These are phyloP conservation scores for Ellobius talpinus DNA, from an alignment of 2,113 vertebrate genomes.

Conservation along the genomic window DNA sequence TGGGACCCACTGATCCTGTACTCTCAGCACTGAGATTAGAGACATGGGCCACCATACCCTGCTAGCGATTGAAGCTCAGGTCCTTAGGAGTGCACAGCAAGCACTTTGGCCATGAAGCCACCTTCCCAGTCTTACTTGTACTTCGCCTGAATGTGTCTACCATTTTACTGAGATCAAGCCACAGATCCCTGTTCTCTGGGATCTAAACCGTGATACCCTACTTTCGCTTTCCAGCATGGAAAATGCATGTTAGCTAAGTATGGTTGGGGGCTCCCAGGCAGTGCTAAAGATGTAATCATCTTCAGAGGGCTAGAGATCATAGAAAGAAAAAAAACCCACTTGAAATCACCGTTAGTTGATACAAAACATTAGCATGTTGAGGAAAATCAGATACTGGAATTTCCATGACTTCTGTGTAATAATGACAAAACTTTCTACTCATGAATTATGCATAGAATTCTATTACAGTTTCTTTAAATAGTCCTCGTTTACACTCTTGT, in stretches of 20 bases:
- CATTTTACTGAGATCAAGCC: not conserved
- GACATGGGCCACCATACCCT: not conserved
- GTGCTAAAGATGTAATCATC: not conserved
- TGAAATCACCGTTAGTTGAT: not conserved
- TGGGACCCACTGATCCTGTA: too few species aligned
- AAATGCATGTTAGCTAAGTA: not conserved
- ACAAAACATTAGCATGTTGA: not conserved
- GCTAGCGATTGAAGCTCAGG: not conserved
- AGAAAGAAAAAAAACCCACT: not conserved
- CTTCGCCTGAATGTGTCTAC: not conserved
- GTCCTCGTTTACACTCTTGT: not conserved
- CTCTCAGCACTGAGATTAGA: too few species aligned
- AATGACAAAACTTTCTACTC: not conserved
- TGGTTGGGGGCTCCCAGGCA: not conserved
- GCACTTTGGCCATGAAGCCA: not conserved
- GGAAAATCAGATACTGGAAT: constrained; percentile 16
- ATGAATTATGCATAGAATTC: constrained; percentile 24
- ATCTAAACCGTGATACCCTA: not conserved
- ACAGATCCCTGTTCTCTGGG: not conserved
- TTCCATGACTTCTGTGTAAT: constrained; percentile 21
- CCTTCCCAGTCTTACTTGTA: not conserved
- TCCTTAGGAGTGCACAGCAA: not conserved
- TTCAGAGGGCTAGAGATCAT: not conserved
- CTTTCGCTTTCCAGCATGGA: not conserved
- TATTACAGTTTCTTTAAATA: constrained; percentile 34